phyloP scores from a whole-genome alignment of 2,797 vertebrate genomes.

The Austrolebias charrua region DNA sequence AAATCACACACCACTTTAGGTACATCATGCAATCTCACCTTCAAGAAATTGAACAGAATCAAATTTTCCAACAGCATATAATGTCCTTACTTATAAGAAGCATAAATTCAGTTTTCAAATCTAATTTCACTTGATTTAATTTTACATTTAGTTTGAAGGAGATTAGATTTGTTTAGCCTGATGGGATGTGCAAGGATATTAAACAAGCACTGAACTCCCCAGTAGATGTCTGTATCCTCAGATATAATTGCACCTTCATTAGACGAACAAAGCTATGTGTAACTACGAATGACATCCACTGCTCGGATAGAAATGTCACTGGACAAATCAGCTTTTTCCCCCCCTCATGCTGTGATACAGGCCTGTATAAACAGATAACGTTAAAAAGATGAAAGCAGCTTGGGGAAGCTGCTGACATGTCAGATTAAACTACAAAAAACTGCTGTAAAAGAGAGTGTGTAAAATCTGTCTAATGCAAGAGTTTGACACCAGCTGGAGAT shows the following conservation, averaged over 20 bases:
- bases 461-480: constrained; percentile 1
- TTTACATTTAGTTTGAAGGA: constrained; percentile 32
- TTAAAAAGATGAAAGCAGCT: background rate
- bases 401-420: background rate
- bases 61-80: background rate
- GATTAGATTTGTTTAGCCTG: constrained; percentile 33
- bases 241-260: constrained; percentile 40
- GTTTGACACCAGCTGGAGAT: constrained; percentile 22
- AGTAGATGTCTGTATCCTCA: constrained; percentile 19
- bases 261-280: constrained; percentile 25
- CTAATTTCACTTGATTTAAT: constrained; percentile 40
- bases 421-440: constrained; percentile 3
- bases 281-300: constrained; percentile 21
- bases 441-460: background rate
- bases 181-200: constrained; percentile 30
- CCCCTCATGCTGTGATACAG: background rate
- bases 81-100: constrained; percentile 2
- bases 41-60: background rate
- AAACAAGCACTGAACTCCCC: constrained; percentile 26
- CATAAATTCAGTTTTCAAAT: constrained; percentile 10
- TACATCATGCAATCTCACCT: background rate
- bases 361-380: background rate
- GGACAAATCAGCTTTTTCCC: background rate
- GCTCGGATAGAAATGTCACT: background rate
- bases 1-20: background rate